Percentiles rank a stretch among this genome's conserved stretches.
These are phyloP conservation scores for Thinocorus orbignyianus DNA, from an alignment of 2,113 vertebrate genomes.

Conservation along the genomic window DNA sequence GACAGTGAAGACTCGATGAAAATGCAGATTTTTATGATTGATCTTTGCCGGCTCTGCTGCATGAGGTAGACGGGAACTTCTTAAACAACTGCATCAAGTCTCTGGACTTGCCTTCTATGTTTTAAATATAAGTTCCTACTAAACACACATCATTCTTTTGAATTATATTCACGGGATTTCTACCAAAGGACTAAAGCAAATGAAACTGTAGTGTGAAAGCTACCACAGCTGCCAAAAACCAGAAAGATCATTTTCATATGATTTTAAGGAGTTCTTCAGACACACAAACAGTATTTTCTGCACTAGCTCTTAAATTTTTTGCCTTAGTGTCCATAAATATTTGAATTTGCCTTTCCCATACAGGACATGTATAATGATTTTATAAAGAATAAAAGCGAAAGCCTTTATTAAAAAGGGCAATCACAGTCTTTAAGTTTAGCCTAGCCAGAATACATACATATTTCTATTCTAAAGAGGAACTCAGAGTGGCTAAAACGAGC, in stretches of 20 bases:
- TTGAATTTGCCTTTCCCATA: neutral
- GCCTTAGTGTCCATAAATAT: neutral
- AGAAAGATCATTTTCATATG: neutral
- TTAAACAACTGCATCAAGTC: neutral
- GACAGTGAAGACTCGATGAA: neutral
- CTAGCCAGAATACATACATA: neutral
- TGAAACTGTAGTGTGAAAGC: neutral
- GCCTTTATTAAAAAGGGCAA: neutral
- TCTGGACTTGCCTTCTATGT: neutral
- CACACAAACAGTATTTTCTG: neutral
- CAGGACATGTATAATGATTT: neutral
- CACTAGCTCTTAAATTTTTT: neutral
- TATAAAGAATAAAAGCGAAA: neutral
- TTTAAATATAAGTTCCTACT: neutral
- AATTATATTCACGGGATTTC: neutral
- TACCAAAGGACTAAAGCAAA: neutral
- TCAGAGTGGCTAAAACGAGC: neutral
- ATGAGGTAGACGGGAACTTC: neutral
- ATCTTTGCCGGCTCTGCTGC: neutral
- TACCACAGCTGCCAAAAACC: neutral
- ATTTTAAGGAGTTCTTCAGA: neutral
- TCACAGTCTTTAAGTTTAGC: neutral
- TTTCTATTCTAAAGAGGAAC: neutral
- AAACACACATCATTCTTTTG: neutral
- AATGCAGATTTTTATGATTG: neutral